Conservation (phyloP, 2,888 invertebrate species). For the Drosophila emarginata region DNA sequence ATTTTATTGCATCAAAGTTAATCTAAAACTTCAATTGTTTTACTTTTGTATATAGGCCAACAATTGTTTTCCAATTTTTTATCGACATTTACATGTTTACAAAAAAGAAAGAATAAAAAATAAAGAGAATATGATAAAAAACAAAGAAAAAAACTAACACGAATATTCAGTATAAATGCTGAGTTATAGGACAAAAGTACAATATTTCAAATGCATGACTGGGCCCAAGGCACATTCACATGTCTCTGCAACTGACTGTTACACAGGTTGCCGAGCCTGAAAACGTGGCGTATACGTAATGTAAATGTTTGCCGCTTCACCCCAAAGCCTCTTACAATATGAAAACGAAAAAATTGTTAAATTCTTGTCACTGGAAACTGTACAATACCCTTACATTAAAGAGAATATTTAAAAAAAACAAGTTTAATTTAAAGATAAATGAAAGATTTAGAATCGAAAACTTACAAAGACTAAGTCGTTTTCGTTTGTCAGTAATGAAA, state of each 20-base stretch:
- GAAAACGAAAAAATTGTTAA: constrained; percentile 3
- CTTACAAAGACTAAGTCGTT: too few relatives aligned
- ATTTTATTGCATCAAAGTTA: constrained; percentile 6
- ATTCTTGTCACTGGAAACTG: too few relatives aligned
- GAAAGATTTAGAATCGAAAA: too few relatives aligned
- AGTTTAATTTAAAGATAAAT: too few relatives aligned
- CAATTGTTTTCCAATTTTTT: constrained; percentile 13
- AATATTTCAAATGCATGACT: constrained; percentile 61
- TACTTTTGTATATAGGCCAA: constrained; percentile 13
- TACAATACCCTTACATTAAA: not conserved
- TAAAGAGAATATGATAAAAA: constrained; percentile 54
- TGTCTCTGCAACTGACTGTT: constrained; percentile 28
- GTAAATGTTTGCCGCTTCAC: constrained; percentile 30
- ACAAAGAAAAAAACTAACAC: not conserved
- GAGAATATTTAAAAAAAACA: too few relatives aligned
- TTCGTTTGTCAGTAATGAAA: too few relatives aligned
- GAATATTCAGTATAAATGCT: constrained; percentile 58
- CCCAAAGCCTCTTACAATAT: not conserved
- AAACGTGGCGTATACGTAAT: constrained; percentile 54
- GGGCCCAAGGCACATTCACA: constrained; percentile 23
- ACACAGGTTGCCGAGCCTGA: constrained; percentile 16
- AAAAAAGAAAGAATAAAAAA: too few relatives aligned
- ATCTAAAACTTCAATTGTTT: not conserved
- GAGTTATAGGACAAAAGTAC: constrained; percentile 64
- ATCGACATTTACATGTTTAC: constrained; percentile 38